These are phyloP conservation scores for Margaritifera margaritifera DNA, from an alignment of 2,888 invertebrate species.

Conservation along the genomic window DNA sequence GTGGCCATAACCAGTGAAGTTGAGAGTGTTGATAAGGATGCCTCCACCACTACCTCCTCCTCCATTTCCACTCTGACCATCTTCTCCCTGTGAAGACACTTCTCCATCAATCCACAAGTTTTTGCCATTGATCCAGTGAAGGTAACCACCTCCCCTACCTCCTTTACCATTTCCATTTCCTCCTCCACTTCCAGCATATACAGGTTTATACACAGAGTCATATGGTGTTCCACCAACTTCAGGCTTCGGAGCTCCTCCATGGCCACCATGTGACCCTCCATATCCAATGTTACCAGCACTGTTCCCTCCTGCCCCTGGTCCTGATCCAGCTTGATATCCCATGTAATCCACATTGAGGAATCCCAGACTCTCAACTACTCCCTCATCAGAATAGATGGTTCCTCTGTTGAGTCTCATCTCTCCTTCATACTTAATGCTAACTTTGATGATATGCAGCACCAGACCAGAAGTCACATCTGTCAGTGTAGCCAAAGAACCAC, in stretches of 20 bases:
- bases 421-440: slow-evolving; percentile 52
- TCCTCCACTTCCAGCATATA: slow-evolving; percentile 52
- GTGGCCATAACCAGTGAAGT: slow-evolving; percentile 58
- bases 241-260: slow-evolving; percentile 53
- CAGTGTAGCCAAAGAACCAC: slow-evolving; percentile 46
- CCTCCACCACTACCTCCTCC: slow-evolving; percentile 64
- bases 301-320: slow-evolving; percentile 45
- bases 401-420: slow-evolving; percentile 49
- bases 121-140: slow-evolving; percentile 51
- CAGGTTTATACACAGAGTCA: slow-evolving; percentile 53
- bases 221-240: slow-evolving; percentile 49
- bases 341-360: slow-evolving; percentile 42
- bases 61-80: slow-evolving; percentile 39
- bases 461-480: slow-evolving; percentile 37
- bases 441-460: slow-evolving; percentile 38
- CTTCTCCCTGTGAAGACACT: slow-evolving; percentile 45
- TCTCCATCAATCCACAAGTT: slow-evolving; percentile 52
- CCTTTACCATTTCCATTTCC: slow-evolving; percentile 51
- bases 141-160: slow-evolving; percentile 56
- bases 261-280: slow-evolving; percentile 60
- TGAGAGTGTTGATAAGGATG: slow-evolving; percentile 52
- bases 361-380: slow-evolving; percentile 52
- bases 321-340: slow-evolving; percentile 32
- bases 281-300: slow-evolving; percentile 32
- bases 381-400: slow-evolving; percentile 44